These are phyloP conservation scores for Camptogramma bilineatum DNA, from an alignment of 2,888 invertebrate species.

Conservation along the genomic window DNA sequence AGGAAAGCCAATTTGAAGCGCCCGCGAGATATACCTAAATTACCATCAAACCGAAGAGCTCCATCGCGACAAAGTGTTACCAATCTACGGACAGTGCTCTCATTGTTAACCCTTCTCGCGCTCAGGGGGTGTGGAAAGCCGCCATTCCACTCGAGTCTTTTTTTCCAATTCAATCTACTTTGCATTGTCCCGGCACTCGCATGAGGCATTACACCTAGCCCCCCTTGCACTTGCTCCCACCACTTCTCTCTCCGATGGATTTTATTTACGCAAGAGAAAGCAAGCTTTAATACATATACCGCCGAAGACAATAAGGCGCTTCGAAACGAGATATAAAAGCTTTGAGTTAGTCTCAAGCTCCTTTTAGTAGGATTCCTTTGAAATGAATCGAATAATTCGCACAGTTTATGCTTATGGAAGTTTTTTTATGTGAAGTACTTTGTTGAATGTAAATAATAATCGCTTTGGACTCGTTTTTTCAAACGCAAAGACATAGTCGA, in stretches of 20 bases:
- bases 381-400: conserved; percentile 85
- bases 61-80: conserved; percentile 51
- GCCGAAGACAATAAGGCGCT: conserved; percentile 83
- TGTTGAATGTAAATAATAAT: conserved; percentile 71
- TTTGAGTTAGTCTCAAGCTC: conserved; percentile 83
- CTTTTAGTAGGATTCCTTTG: conserved; percentile 83
- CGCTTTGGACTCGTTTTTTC: conserved; percentile 47
- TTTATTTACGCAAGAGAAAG: conserved; percentile 85
- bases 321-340: conserved; percentile 84
- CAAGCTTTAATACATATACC: conserved; percentile 84
- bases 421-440: conserved; percentile 71
- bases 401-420: conserved; percentile 75
- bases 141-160: conserved; percentile 77
- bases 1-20: conserved; percentile 22
- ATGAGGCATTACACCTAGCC: conserved; percentile 83
- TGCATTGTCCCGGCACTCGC: conserved; percentile 83
- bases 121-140: conserved; percentile 74
- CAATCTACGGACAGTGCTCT: conserved; percentile 67
- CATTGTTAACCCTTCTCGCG: conserved; percentile 77
- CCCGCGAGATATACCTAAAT: conserved; percentile 31
- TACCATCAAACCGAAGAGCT: conserved; percentile 37
- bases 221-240: conserved; percentile 76
- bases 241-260: conserved; percentile 79
- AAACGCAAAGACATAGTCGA: conserved; percentile 45
- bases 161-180: conserved; percentile 85